Evolutionary conservation across 2,888 invertebrate species (phyloP), one percentile per base, ranked within the genome.

Genomic region (Lampropteryx suffumata): DNA sequence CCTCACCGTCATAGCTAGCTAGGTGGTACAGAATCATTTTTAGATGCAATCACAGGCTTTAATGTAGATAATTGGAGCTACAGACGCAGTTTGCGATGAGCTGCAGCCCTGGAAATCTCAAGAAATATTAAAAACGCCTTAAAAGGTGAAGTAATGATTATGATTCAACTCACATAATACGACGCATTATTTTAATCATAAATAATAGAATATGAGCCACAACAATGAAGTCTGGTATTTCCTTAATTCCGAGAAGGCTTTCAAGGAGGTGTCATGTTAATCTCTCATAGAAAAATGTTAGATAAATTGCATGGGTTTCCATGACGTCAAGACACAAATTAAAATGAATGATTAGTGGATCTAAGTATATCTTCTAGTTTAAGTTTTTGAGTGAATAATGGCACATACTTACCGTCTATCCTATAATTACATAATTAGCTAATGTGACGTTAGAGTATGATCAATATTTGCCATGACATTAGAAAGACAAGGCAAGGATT

Each of bases 211-310:
- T 55, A 48, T 37, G 41, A 47, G 41, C 32, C 24, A 46, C 50
- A 34, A 50, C 42, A 57, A 56, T 56, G 29, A 47, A 43, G 51
- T 33, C 51, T 54, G n/a, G 50, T 34, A 27, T 55, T 59, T 59
- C 59, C 59, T 59, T 24, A 48, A 24, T 59, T 59, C 59, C 51
- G 8, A 34, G 57, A 57, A 59, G 41, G 39, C 51, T 32, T 14
- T 46, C 27, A 29, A 37, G 41, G 30, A 41, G 43, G 27, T 41
- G 45, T 17, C 27, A 40, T 32, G 37, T 46, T 43, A 34, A 40
- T 32, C 48, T 54, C 54, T 34, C 44, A 41, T 24, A 46, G 54
- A 54, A 55, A 59, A 52, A 52, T 55, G 24, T 7, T 7, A 5
- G 7, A 50, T 43, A 35, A 41, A 52, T 34, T 43, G 26, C 26